Percentiles rank a stretch among this genome's conserved stretches.
These are phyloP conservation scores for Rhopalosiphum maidis DNA, from an alignment of 1,140 invertebrate genomes.

Conservation along the genomic window DNA sequence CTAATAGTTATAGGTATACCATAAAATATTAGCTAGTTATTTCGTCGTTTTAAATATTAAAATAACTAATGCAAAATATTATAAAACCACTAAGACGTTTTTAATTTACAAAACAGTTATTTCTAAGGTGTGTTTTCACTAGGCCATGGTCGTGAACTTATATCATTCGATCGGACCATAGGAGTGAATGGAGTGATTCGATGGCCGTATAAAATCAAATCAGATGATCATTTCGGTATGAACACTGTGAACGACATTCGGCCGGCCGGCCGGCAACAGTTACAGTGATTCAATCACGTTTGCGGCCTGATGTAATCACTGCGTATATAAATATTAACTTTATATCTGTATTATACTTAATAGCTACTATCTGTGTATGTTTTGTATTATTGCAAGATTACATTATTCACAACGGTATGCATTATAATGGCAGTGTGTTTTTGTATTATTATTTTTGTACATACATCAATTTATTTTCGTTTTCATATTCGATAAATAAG, in stretches of 20 bases:
- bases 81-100: neutral
- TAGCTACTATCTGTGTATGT: neutral
- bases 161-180: neutral
- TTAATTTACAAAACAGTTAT: too few relatives aligned
- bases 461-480: neutral
- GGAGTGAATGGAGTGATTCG: too few relatives aligned
- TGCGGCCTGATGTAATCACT: neutral
- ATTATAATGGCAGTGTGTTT: neutral
- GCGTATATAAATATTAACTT: neutral
- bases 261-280: too few relatives aligned
- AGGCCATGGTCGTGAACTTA: neutral
- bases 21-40: neutral
- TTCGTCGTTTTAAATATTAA: neutral
- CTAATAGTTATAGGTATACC: neutral
- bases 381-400: neutral
- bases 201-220: too few relatives aligned
- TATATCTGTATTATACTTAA: neutral
- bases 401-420: neutral
- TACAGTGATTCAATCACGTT: too few relatives aligned
- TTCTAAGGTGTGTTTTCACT: neutral
- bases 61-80: neutral
- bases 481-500: conserved; percentile 10
- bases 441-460: neutral
- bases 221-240: too few relatives aligned
- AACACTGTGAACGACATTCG: too few relatives aligned